Base-by-base conservation (phyloP, 2,888 invertebrate species). In the Rhagophthalmus giganteus region DNA sequence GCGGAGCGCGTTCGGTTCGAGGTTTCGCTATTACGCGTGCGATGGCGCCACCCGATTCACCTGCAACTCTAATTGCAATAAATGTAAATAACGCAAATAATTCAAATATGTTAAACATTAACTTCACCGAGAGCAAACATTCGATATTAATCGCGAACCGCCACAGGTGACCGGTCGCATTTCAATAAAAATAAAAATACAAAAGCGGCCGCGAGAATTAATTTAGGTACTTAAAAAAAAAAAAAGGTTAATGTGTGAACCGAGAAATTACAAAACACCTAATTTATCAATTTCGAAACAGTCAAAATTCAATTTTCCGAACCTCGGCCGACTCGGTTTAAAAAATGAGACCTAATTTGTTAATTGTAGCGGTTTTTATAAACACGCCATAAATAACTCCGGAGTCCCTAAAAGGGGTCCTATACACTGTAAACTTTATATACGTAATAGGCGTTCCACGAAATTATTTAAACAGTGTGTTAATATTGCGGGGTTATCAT, bases 301-400 rank as follows among this genome's bases (percentile, higher is more conserved):
- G 33, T 46, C 42, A 30, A 50, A 57, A 59, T 55, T 57, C 55
- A 57, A 59, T 57, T 59, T 59, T 51, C 57, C 35, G 37, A 49
- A 50, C 39, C 39, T 44, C 38, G 45, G 52, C 32, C 49, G 49
- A 32, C 33, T 33, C 51, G 44, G 34, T 42, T 48, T 44, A 37
- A 53, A 51, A 57, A 54, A 57, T 59, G 47, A 39, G 31, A 52
- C 38, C 57, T 46, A 60, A 61, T 62, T 62, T 62, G 61, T 61
- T 59, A 62, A 61, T 61, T 62, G 61, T 62, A 62, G 56, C 60
- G 60, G 54, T 61, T 62, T 60, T 58, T 58, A 62, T 59, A 61
- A 59, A 60, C 57, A 58, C 47, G 45, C 53, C 40, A 58, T 61
- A 61, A 61, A 62, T 61, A 59, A 61, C 58, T 45, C 50, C 49